Evolutionary conservation across 2,888 invertebrate species (phyloP).

Genomic region (Amblyjoppa fuscipennis): DNA sequence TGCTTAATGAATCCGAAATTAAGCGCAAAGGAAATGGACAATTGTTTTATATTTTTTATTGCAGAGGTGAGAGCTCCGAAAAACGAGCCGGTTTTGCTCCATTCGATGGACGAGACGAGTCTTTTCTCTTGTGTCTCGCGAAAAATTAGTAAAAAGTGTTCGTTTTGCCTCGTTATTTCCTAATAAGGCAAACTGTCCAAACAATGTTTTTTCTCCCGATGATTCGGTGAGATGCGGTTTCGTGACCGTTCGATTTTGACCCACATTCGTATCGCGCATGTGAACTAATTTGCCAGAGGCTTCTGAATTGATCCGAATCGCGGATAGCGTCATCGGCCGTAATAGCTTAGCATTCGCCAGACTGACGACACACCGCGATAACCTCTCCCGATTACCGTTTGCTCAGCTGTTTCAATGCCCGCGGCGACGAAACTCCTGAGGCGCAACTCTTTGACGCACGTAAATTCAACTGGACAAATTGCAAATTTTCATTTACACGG

Average conservation of each 20-base stretch:
- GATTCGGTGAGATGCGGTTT: neutral
- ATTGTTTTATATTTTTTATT: neutral
- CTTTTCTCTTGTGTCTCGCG: too few species aligned
- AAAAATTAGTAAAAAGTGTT: too few species aligned
- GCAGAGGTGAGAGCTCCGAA: too few species aligned
- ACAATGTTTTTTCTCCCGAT: neutral
- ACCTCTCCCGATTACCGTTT: constrained; percentile 43
- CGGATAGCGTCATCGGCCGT: constrained; percentile 30
- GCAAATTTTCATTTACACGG: neutral
- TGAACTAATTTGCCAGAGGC: constrained; percentile 28
- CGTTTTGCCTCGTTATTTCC: too few species aligned
- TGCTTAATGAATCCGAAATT: neutral
- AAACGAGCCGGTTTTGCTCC: too few species aligned
- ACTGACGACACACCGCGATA: constrained; percentile 39
- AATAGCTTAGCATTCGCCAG: constrained; percentile 17
- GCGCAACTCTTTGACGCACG: neutral
- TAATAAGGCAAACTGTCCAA: too few species aligned
- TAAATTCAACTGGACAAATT: constrained; percentile 1
- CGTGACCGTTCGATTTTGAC: neutral
- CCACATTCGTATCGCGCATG: neutral
- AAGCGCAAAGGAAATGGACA: neutral
- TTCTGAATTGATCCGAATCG: constrained; percentile 12
- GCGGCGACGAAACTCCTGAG: neutral
- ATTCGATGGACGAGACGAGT: too few species aligned
- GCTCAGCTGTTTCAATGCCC: neutral